phyloP scores from a whole-genome alignment of 2,113 vertebrate genomes.

The Oxyura jamaicensis region DNA sequence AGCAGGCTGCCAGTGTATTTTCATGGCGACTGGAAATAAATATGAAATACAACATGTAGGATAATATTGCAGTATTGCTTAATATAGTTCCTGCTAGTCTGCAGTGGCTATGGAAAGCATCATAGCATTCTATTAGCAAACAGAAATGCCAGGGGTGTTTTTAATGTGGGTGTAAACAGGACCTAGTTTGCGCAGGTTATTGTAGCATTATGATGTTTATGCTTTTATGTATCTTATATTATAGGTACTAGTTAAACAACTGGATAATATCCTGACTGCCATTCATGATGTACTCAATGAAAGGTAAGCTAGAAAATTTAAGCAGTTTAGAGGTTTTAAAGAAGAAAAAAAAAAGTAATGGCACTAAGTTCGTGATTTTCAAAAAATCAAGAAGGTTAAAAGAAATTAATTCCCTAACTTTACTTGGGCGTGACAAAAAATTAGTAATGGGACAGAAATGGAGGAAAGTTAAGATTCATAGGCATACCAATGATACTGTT shows the following conservation, averaged over 20 bases:
- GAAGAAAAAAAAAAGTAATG: neutral
- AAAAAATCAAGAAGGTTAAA: neutral
- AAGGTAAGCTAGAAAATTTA: slow-evolving; percentile 81
- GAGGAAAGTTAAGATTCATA: neutral
- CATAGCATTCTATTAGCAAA: neutral
- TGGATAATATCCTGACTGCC: slow-evolving; percentile 96
- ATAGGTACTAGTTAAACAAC: slow-evolving; percentile 95
- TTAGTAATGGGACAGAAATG: neutral
- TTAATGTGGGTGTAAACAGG: neutral
- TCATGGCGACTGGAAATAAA: slow-evolving; percentile 42
- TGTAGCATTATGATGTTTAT: neutral
- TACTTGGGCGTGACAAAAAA: neutral
- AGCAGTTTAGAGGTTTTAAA: neutral
- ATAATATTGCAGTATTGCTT: slow-evolving; percentile 47
- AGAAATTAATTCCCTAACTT: neutral
- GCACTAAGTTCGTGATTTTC: neutral
- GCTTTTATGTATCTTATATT: neutral
- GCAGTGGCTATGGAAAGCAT: neutral
- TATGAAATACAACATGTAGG: slow-evolving; percentile 20
- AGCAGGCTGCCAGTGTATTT: slow-evolving; percentile 21
- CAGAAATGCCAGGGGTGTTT: neutral
- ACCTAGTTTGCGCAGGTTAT: neutral
- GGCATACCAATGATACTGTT: rapidly evolving
- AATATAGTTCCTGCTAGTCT: slow-evolving; percentile 20
- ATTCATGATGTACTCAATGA: slow-evolving; percentile 97